Evolutionary conservation across 2,888 invertebrate species (phyloP).

Genomic region (Phrixothrix hirtus): DNA sequence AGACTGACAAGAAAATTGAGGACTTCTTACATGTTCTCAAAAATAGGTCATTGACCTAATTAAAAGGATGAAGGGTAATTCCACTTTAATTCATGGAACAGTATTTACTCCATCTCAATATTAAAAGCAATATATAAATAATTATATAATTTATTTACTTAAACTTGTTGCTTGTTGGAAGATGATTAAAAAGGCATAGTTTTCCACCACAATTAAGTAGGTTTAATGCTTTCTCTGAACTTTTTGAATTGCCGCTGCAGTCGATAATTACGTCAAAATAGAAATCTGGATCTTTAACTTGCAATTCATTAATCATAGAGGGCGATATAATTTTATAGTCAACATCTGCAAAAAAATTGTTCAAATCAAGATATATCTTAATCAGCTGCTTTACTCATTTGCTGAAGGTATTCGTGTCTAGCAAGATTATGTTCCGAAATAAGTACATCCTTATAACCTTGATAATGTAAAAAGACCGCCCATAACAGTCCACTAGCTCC

Average conservation of each 20-base stretch:
- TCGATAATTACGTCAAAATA: conserved; percentile 68
- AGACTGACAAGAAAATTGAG: too few relatives aligned
- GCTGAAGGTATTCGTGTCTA: conserved; percentile 59
- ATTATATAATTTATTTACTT: too few relatives aligned
- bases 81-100: too few relatives aligned
- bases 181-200: too few relatives aligned
- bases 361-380: conserved; percentile 3
- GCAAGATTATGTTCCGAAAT: conserved; percentile 67
- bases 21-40: too few relatives aligned
- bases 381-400: conserved; percentile 54
- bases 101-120: too few relatives aligned
- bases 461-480: conserved; percentile 66
- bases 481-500: conserved; percentile 76
- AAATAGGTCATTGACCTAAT: too few relatives aligned
- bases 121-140: too few relatives aligned
- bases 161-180: too few relatives aligned
- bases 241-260: conserved; percentile 71
- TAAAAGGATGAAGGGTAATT: too few relatives aligned
- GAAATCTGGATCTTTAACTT: conserved; percentile 50
- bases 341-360: conserved; percentile 4
- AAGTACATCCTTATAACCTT: conserved; percentile 70
- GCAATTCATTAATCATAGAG: conserved; percentile 56
- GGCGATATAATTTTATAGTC: conserved; percentile 53
- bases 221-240: conserved; percentile 65
- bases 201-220: conserved; percentile 65